Percentiles rank a stretch among this genome's conserved stretches.
Conservation (phyloP, 2,888 invertebrate species). For the Ectemnius continuus region DNA sequence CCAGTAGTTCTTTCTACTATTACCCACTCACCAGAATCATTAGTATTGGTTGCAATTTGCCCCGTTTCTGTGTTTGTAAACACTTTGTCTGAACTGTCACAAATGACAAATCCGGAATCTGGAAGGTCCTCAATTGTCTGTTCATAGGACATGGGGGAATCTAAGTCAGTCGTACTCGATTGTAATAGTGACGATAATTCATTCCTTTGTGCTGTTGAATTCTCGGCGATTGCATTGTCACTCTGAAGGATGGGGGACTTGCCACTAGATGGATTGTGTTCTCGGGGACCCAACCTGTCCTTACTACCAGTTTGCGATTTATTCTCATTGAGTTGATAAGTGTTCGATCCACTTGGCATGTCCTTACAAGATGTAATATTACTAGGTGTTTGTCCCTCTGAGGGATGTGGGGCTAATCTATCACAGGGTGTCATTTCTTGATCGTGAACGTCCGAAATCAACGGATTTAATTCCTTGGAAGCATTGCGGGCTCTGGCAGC, state of each 20-base stretch:
- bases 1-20: slow-evolving; percentile 70
- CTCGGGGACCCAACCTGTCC: slow-evolving; percentile 41
- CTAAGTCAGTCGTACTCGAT: slow-evolving; percentile 71
- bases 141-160: slow-evolving; percentile 75
- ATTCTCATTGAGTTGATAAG: slow-evolving; percentile 41
- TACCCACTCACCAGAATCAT: slow-evolving; percentile 72
- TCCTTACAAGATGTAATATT: slow-evolving; percentile 54
- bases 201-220: slow-evolving; percentile 54
- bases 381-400: slow-evolving; percentile 42
- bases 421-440: slow-evolving; percentile 72
- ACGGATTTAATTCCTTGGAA: slow-evolving; percentile 42
- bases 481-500: slow-evolving; percentile 47
- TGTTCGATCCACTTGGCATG: slow-evolving; percentile 47
- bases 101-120: slow-evolving; percentile 72
- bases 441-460: slow-evolving; percentile 59
- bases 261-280: slow-evolving; percentile 31
- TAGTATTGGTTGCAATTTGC: slow-evolving; percentile 63
- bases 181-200: slow-evolving; percentile 57
- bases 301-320: slow-evolving; percentile 38
- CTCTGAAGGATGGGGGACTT: slow-evolving; percentile 49
- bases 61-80: slow-evolving; percentile 69
- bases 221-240: slow-evolving; percentile 52
- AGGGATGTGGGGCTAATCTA: slow-evolving; percentile 60
- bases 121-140: slow-evolving; percentile 72
- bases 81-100: slow-evolving; percentile 71